Base-by-base conservation (phyloP, 2,113 vertebrate genomes). In the Bos javanicus region DNA sequence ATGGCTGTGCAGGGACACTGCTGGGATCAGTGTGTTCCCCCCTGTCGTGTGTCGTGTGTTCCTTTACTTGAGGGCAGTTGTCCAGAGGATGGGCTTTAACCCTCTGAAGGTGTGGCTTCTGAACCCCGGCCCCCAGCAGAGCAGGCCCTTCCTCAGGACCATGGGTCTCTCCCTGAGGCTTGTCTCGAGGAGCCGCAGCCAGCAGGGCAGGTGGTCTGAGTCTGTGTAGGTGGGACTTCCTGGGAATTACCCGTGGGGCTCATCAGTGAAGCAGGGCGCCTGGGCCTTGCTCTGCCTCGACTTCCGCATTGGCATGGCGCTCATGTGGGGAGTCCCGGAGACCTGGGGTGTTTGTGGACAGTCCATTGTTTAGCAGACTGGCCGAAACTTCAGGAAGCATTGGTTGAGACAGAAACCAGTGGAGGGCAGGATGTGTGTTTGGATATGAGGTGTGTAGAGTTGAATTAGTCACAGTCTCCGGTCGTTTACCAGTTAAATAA, bases 131-230 rank as follows among this genome's bases (percentile, higher is more conserved):
- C 54, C 92, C 43, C 8, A 5, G 64, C 16, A 36, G 62, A 74
- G 8, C 60, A 14, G 64, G 64, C 0, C 6, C 21, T 54, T 59
- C 15, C 46, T 64, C 5, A 5, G 94, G 28, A 52, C 33, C n/a
- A 3, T 1, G 39, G 6, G 9, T 25, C 39, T n/a, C 71, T 81
- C 50, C 0, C 30, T 8, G 86, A 64, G 93, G 59, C 59, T 39
- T 1, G 7, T 23, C 78, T 25, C 25, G 1, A 0, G 2, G 7
- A 33, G 23, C 17, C 25, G 13, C 11, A 0, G 14, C 50, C 3
- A 8, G 43, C 6, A n/a, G 59, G 60, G 25, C 11, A 16, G 52
- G 60, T 1, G 17, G 33, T 11, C 43, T 19, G 62, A 50, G 80
- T 19, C 59, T 1, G 0, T 13, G 4, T 28, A 10, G 33, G n/a